These are phyloP conservation scores for Furcifer pardalis DNA, from an alignment of 2,797 vertebrate species.

Conservation along the genomic window DNA sequence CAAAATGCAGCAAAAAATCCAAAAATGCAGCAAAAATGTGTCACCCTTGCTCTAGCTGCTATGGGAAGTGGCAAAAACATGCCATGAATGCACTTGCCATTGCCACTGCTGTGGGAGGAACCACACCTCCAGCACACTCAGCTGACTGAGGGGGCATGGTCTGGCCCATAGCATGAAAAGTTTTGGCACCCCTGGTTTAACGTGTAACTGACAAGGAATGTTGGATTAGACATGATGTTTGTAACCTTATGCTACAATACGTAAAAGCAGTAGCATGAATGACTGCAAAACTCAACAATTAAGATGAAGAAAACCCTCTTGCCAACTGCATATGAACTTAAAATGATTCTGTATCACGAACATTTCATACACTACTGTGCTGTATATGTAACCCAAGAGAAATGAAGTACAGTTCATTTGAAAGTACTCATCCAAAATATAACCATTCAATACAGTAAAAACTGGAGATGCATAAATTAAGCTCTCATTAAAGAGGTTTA, in stretches of 20 bases:
- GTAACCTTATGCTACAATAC: constrained; percentile 4
- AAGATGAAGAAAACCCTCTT: constrained; percentile 7
- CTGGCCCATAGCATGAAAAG: no score
- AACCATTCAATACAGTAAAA: background rate
- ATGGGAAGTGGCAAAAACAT: no score
- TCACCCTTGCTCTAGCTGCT: no score
- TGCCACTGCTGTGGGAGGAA: no score
- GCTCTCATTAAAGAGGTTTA: background rate
- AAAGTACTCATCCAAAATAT: background rate
- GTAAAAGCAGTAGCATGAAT: constrained; percentile 11
- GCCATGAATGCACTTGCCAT: no score
- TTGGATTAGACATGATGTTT: background rate
- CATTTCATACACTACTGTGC: background rate
- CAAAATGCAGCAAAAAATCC: no score
- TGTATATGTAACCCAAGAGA: constrained; percentile 15
- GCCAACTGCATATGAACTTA: constrained; percentile 27
- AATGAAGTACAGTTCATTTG: background rate
- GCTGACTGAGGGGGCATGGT: no score
- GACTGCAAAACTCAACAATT: background rate
- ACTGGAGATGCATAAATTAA: background rate
- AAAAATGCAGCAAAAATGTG: no score
- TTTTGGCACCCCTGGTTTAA: no score
- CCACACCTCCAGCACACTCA: no score
- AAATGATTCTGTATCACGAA: constrained; percentile 15
- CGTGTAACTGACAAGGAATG: constrained; percentile 16